phyloP scores from a whole-genome alignment of 2,888 invertebrate genomes.

The Cephalotes varians region DNA sequence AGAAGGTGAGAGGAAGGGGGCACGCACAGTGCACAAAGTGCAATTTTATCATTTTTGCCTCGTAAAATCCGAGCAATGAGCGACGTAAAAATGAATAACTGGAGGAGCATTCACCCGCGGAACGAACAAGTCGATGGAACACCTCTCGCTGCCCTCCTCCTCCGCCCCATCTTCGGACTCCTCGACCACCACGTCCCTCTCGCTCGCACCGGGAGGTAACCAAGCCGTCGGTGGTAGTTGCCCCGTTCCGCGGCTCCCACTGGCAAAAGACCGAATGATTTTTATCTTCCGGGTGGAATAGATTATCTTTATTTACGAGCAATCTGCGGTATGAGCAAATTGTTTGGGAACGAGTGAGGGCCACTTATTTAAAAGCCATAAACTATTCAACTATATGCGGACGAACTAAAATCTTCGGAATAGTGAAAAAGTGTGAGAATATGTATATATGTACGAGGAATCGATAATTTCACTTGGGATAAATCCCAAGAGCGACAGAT shows the following conservation, averaged over 20 bases:
- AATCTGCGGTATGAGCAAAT: conserved; percentile 84
- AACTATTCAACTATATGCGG: conserved; percentile 83
- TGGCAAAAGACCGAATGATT: conserved; percentile 75
- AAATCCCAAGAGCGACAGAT: not conserved
- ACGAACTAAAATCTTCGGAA: conserved; percentile 44
- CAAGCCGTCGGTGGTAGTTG: conserved; percentile 38
- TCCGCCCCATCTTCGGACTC: conserved; percentile 13
- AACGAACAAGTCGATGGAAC: conserved; percentile 71
- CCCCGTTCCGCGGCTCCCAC: conserved; percentile 41
- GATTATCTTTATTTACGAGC: conserved; percentile 86
- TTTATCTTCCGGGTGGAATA: conserved; percentile 85
- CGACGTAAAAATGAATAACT: conserved; percentile 85
- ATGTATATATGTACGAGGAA: not conserved
- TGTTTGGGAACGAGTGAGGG: conserved; percentile 83
- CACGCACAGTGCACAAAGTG: conserved; percentile 80
- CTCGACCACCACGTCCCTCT: conserved; percentile 28
- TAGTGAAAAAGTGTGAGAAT: conserved; percentile 46
- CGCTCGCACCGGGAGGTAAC: conserved; percentile 16
- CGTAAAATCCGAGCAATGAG: conserved; percentile 85
- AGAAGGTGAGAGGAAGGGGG: conserved; percentile 53
- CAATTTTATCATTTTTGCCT: conserved; percentile 85
- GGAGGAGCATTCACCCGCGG: conserved; percentile 83
- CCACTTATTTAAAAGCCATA: conserved; percentile 85
- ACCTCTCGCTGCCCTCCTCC: conserved; percentile 44
- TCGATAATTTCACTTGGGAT: conserved; percentile 16